These are phyloP conservation scores for Pristionchus exspectatus DNA, from an alignment of 2,888 invertebrate species.

Conservation along the genomic window DNA sequence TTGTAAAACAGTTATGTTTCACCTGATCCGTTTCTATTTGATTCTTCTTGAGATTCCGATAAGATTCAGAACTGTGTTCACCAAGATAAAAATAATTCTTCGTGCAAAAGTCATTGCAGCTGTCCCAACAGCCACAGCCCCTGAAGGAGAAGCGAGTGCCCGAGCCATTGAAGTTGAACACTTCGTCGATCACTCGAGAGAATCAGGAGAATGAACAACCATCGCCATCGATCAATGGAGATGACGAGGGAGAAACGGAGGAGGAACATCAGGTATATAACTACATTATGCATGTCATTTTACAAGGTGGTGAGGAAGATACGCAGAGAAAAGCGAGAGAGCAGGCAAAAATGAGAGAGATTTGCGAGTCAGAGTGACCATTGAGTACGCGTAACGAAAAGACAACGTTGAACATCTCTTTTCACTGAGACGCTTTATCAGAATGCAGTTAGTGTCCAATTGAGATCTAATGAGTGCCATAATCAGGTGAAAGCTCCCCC, in stretches of 20 bases:
- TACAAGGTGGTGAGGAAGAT: too few species aligned
- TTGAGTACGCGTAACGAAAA: too few species aligned
- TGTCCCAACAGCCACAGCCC: neutral
- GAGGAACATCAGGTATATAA: conserved; percentile 55
- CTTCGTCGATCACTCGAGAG: conserved; percentile 61
- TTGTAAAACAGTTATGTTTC: neutral
- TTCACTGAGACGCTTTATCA: neutral
- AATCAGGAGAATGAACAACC: conserved; percentile 61
- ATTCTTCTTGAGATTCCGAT: too few species aligned
- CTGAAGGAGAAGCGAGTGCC: conserved; percentile 61
- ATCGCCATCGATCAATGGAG: conserved; percentile 19
- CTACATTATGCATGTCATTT: too few species aligned
- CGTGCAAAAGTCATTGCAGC: neutral
- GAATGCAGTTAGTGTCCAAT: neutral
- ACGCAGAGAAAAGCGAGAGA: too few species aligned
- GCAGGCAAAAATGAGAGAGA: too few species aligned
- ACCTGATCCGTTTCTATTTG: neutral
- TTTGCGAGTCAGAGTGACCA: too few species aligned
- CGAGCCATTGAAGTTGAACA: conserved; percentile 65
- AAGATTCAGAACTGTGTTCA: too few species aligned
- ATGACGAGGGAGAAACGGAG: conserved; percentile 88
- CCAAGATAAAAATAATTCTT: neutral
- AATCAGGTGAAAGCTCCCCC: conserved; percentile 75
- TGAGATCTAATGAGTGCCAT: neutral
- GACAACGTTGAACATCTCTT: too few species aligned